Base-by-base conservation (phyloP, 1,140 invertebrate species). In the Thaumatotibia leucotreta region DNA sequence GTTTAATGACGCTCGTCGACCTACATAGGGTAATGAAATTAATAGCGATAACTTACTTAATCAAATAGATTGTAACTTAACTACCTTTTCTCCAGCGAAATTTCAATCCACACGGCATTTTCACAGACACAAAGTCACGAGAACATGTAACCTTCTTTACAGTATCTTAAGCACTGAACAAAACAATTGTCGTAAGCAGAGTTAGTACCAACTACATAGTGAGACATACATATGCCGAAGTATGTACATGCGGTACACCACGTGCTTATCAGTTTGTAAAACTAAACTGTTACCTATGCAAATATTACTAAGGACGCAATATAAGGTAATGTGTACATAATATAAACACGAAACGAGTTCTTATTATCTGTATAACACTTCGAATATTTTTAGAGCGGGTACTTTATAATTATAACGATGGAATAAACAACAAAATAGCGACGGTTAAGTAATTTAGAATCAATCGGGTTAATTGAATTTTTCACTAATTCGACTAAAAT, bases 61-160 rank as follows among this genome's bases (percentile, higher is more conserved):
- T 45, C 14, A 29, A 39, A 14, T 24, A 27, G 20, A 50, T 50
- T 64, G 17, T 29, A 62, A 2, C 17, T 63, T 5, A 24, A 29
- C 81, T 65, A 89, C 86, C 83, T 77, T 78, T 81, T 78, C 81
- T 87, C 29, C 82, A 74, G 45, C 79, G 76, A 65, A 83, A 76
- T 76, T 80, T 85, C 67, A 89, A 78, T 77, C 87, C 86, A 69
- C 83, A 82, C 32, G 83, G 75, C 86, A 88, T 89, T 71, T 24
- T 82, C 64, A 70, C 75, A 71, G 75, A 75, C 68, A 74, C 67
- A 68, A 71, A 73, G 50, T 64, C 72, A 75, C 65, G 70, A 72
- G 70, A 72, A 86, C 81, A 79, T 77, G 80, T 76, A 79, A 77
- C 81, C 68, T 73, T 71, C 69, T 70, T 73, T 76, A 75, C 83